phyloP scores from a whole-genome alignment of 2,888 invertebrate genomes.

The Lithodes maja region DNA sequence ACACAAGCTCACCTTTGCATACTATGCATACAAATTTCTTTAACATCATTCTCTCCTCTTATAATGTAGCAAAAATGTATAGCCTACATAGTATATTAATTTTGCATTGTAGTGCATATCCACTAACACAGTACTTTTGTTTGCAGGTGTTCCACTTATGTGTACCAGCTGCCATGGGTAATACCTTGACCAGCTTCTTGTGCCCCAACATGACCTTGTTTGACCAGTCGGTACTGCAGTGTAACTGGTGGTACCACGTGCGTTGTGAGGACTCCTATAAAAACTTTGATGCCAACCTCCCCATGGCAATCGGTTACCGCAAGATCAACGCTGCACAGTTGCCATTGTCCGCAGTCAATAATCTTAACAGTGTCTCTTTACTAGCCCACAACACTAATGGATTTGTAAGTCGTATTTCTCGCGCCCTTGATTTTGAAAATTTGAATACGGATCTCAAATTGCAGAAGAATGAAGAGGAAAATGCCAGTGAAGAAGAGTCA shows the following conservation, averaged over 20 bases:
- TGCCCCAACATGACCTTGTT: slow-evolving; percentile 94
- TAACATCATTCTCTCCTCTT: too few species aligned
- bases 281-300: slow-evolving; percentile 91
- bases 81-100: too few species aligned
- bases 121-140: too few species aligned
- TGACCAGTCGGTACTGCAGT: slow-evolving; percentile 87
- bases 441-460: neutral
- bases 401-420: neutral
- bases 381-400: slow-evolving; percentile 45
- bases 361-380: slow-evolving; percentile 52
- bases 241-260: slow-evolving; percentile 96
- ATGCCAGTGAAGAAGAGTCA: neutral
- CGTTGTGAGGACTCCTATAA: slow-evolving; percentile 88
- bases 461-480: neutral
- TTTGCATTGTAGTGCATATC: too few species aligned
- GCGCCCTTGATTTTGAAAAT: neutral
- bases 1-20: too few species aligned
- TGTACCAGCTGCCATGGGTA: slow-evolving; percentile 89
- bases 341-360: slow-evolving; percentile 44
- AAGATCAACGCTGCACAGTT: slow-evolving; percentile 67
- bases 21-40: too few species aligned
- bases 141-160: slow-evolving; percentile 92
- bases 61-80: too few species aligned
- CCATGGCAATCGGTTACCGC: slow-evolving; percentile 90
- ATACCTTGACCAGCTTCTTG: slow-evolving; percentile 92